phyloP scores from a whole-genome alignment of 2,888 invertebrate genomes.

The Lochmaea capreae region DNA sequence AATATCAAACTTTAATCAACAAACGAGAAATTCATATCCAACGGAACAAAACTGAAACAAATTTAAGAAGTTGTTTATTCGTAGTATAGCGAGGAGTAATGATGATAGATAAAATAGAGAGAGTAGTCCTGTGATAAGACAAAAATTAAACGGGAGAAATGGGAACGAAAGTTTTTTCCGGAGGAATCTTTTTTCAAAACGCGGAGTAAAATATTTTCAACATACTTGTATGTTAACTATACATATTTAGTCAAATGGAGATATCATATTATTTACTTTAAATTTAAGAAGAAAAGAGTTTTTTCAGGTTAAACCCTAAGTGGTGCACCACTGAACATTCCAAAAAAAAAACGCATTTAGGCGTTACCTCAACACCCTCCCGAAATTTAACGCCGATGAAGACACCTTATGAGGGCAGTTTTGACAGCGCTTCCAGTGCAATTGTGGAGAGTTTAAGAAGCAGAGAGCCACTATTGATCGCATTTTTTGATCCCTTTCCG shows the following conservation, averaged over 20 bases:
- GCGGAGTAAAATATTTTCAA: too few relatives aligned
- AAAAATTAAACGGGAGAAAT: too few relatives aligned
- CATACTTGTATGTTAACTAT: too few relatives aligned
- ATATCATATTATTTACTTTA: background rate
- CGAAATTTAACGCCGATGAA: conserved; percentile 11
- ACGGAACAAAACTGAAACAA: too few relatives aligned
- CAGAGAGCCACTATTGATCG: conserved; percentile 66
- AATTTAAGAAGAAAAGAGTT: background rate
- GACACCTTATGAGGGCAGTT: conserved; percentile 58
- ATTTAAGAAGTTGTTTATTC: too few relatives aligned
- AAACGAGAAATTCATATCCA: too few relatives aligned
- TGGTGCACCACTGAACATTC: background rate
- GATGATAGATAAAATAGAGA: too few relatives aligned
- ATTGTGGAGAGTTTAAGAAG: conserved; percentile 67
- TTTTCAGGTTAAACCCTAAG: background rate
- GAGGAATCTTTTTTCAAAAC: too few relatives aligned
- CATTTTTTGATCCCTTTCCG: conserved; percentile 67
- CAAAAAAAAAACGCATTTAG: background rate
- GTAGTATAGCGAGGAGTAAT: too few relatives aligned
- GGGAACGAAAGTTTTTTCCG: too few relatives aligned
- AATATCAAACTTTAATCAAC: too few relatives aligned
- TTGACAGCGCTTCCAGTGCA: conserved; percentile 66
- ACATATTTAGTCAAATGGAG: background rate
- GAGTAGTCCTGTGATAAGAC: too few relatives aligned
- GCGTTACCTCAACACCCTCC: conserved; percentile 23